Conservation (phyloP, 2,797 vertebrate species). For the Rallus crepitans region DNA sequence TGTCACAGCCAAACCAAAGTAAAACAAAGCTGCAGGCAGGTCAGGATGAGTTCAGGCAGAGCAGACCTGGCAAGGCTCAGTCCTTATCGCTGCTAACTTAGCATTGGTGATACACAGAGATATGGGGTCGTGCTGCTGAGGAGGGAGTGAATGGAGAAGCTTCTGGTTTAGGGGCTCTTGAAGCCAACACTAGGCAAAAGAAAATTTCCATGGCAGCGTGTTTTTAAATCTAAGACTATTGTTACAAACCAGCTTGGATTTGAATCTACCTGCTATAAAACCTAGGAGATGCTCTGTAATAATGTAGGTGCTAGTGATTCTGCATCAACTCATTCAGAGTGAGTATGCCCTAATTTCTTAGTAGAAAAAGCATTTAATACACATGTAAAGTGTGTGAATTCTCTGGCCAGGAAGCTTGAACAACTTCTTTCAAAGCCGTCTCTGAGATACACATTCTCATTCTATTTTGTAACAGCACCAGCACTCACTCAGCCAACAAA, state of each 20-base stretch:
- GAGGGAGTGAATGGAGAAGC: neutral
- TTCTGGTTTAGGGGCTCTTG: neutral
- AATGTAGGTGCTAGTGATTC: neutral
- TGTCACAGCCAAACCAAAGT: neutral
- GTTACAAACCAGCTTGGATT: neutral
- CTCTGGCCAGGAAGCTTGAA: neutral
- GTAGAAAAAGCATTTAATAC: neutral
- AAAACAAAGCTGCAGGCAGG: neutral
- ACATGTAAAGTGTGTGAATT: neutral
- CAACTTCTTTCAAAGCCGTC: neutral
- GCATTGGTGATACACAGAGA: neutral
- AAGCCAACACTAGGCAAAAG: neutral
- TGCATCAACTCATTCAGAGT: neutral
- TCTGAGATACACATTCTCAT: neutral
- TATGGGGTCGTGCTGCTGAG: fast-evolving
- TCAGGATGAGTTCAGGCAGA: neutral
- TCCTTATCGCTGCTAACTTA: neutral
- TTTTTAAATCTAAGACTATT: neutral
- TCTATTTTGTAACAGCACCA: neutral
- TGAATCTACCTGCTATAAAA: neutral
- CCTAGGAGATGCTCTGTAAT: neutral
- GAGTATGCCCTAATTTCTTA: neutral
- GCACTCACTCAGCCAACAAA: neutral
- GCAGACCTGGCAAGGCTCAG: neutral
- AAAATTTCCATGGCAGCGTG: neutral